Conservation (phyloP, 2,888 invertebrate species). For the Caenorhabditis auriculariae region DNA sequence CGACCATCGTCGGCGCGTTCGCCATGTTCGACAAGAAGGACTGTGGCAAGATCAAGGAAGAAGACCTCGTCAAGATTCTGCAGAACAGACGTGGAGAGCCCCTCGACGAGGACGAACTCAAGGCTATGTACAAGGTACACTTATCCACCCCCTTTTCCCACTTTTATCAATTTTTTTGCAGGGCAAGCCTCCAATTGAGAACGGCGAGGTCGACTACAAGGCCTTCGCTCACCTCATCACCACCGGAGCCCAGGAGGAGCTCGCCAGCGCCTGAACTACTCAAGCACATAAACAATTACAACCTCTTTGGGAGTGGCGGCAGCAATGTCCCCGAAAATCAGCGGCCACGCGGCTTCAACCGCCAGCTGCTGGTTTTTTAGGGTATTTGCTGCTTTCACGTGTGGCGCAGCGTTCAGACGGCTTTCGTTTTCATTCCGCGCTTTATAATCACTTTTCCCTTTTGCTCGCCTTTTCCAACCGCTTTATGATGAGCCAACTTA, state of each 20-base stretch:
- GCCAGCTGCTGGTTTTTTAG: slow-evolving; percentile 7
- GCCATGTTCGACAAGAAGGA: slow-evolving; percentile 68
- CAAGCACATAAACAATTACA: slow-evolving; percentile 49
- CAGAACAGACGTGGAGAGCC: slow-evolving; percentile 63
- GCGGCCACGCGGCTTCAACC: slow-evolving; percentile 6
- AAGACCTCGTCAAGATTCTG: slow-evolving; percentile 64
- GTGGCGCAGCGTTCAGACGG: slow-evolving; percentile 49
- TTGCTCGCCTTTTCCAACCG: slow-evolving; percentile 23
- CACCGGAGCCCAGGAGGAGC: slow-evolving; percentile 66
- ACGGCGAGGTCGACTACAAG: slow-evolving; percentile 67
- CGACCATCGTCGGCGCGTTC: slow-evolving; percentile 67
- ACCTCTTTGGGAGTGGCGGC: slow-evolving; percentile 43
- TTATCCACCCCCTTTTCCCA: background rate
- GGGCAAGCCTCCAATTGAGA: slow-evolving; percentile 66
- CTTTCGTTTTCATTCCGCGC: slow-evolving; percentile 47
- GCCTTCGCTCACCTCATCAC: slow-evolving; percentile 68
- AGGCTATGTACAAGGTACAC: slow-evolving; percentile 59
- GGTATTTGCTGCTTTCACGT: slow-evolving; percentile 21
- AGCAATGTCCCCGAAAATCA: slow-evolving; percentile 12
- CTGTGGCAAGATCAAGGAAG: slow-evolving; percentile 66
- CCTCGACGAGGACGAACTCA: slow-evolving; percentile 59
- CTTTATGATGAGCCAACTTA: too few species aligned
- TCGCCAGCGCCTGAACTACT: slow-evolving; percentile 51
- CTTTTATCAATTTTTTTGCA: slow-evolving; percentile 4
- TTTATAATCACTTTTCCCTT: slow-evolving; percentile 21